Conservation (phyloP, 2,113 vertebrate species). For the Nerophis lumbriciformis region DNA sequence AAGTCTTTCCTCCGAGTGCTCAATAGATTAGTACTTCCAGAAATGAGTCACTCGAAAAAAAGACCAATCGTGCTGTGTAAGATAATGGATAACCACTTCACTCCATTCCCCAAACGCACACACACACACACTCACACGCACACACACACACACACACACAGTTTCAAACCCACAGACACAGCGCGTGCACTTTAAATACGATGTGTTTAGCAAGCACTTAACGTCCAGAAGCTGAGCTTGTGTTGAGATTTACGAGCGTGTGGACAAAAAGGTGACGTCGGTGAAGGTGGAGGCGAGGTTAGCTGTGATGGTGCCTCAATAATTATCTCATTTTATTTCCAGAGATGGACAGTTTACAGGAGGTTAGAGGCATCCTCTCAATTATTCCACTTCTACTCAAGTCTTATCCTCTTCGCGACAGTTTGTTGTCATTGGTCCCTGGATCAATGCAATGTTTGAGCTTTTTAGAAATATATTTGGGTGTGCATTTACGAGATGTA, state of each 20-base stretch:
- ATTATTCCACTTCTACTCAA: conserved; percentile 42
- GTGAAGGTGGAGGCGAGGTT: conserved; percentile 59
- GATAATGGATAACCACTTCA: conserved; percentile 76
- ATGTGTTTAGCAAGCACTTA: conserved; percentile 74
- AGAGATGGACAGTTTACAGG: conserved; percentile 64
- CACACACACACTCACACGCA: not conserved
- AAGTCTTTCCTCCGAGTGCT: conserved; percentile 67
- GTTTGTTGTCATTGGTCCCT: conserved; percentile 26
- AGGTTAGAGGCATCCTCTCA: conserved; percentile 64
- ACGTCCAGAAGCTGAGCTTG: conserved; percentile 69
- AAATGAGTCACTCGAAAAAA: conserved; percentile 77
- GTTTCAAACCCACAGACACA: conserved; percentile 44
- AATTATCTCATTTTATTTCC: conserved; percentile 78
- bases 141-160: conserved; percentile 25
- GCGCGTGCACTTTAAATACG: conserved; percentile 73
- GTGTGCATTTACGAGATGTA: too few species aligned
- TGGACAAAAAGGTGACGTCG: conserved; percentile 38
- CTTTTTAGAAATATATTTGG: too few species aligned
- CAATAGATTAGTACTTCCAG: conserved; percentile 69
- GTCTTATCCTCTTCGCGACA: conserved; percentile 38
- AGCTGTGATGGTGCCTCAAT: conserved; percentile 62
- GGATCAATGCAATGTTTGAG: conserved; percentile 61
- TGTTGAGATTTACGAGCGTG: conserved; percentile 70
- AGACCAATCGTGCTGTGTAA: conserved; percentile 64
- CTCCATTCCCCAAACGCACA: conserved; percentile 49